Evolutionary conservation across 2,888 invertebrate genomes (phyloP), one percentile per base, ranked within the genome.

Genomic region (Drosophila heteroneura): DNA sequence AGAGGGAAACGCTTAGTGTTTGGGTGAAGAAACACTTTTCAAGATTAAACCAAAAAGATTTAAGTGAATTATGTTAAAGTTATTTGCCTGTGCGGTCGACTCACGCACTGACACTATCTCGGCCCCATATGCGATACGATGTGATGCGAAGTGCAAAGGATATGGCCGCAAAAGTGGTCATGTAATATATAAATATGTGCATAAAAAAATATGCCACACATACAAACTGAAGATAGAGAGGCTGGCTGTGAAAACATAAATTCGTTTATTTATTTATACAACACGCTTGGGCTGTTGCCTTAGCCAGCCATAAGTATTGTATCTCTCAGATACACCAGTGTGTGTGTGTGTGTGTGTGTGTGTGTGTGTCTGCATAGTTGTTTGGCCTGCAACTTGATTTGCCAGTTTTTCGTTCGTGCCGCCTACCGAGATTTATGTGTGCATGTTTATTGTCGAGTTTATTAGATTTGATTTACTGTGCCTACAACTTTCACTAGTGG

Each of bases 31-130:
- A 86, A 82, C 84, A 84, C 89, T 85, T 85, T 84, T 89, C 78
- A 81, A 89, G 90, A 87, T 87, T 81, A 89, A 85, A 87, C 82
- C 88, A 71, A 85, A 85, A 85, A 87, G 86, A 89, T 87, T 85
- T 87, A 87, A 85, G 90, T 89, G 89, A 87, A 87, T 89, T 87
- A 89, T 87, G 88, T 81, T 84, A 75, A 85, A 85, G 85, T 85
- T 85, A 84, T 89, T 89, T 81, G 84, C 80, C 86, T 62, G 70
- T 63, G 70, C 70, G n/a, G 19, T 28, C 28, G 70, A 54, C 86
- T 66, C 85, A 85, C 86, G 78, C 87, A 84, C 82, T 78, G 76
- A 80, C 89, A 86, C 80, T 82, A 79, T 83, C 76, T 83, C 70
- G 62, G 53, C 51, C 53, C 56, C 62, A 67, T 69, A 75, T 67